phyloP scores from a whole-genome alignment of 2,888 invertebrate genomes.

The Coenonympha arcania region DNA sequence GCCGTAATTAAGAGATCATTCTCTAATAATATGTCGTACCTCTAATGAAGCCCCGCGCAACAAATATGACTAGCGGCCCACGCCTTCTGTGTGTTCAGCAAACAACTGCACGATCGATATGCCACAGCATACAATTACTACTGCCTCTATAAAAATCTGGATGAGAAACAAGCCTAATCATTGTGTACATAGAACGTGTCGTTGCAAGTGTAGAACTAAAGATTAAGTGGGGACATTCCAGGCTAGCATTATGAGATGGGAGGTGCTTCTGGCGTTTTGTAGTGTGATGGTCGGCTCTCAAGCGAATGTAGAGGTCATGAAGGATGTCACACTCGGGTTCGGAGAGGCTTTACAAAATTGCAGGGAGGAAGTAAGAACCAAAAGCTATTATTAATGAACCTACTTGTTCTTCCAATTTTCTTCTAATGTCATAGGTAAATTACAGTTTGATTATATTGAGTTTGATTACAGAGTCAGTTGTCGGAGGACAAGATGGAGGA shows the following conservation, averaged over 20 bases:
- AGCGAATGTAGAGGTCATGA: constrained; percentile 50
- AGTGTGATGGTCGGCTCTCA: constrained; percentile 9
- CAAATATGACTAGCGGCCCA: neutral
- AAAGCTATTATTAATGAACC: too few relatives aligned
- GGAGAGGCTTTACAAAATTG: constrained; percentile 61
- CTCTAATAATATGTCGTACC: neutral
- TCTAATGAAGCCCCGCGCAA: neutral
- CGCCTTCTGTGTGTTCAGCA: constrained; percentile 12
- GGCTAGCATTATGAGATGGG: constrained; percentile 20
- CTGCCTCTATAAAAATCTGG: constrained; percentile 7
- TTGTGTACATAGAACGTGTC: neutral
- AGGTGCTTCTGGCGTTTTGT: constrained; percentile 22
- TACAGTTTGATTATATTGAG: neutral
- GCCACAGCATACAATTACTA: neutral
- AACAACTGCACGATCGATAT: neutral
- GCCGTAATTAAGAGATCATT: neutral
- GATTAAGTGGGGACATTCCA: neutral
- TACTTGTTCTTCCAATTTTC: neutral
- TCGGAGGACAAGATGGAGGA: constrained; percentile 64
- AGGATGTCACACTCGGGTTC: constrained; percentile 65
- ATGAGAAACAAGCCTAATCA: neutral
- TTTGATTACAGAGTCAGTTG: constrained; percentile 40
- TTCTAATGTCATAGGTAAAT: too few relatives aligned
- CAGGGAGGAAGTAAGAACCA: constrained; percentile 56
- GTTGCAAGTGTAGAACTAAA: too few relatives aligned